phyloP scores from a whole-genome alignment of 2,113 vertebrate genomes.

The Zosterops pallidus region DNA sequence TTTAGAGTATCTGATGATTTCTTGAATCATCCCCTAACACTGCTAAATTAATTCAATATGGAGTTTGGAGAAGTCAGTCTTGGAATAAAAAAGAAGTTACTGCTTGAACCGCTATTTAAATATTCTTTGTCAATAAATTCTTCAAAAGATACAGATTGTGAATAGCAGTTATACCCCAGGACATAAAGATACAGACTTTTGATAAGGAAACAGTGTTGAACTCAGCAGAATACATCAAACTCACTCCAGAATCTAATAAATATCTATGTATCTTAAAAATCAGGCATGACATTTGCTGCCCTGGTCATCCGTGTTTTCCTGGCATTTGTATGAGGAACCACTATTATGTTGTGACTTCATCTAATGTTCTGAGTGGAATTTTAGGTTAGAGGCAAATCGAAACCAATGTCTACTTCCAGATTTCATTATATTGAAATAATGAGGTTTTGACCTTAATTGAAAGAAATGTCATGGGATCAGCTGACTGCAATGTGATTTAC shows the following conservation, averaged over 20 bases:
- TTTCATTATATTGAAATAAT: slow-evolving; percentile 15
- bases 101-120: background rate
- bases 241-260: background rate
- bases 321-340: background rate
- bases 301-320: background rate
- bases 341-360: background rate
- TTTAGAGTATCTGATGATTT: background rate
- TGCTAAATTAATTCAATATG: background rate
- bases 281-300: background rate
- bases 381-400: background rate
- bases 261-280: background rate
- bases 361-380: background rate
- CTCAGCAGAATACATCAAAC: background rate
- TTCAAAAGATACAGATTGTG: background rate
- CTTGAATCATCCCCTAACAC: background rate
- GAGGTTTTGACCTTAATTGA: slow-evolving; percentile 7
- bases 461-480: background rate
- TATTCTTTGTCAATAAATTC: background rate
- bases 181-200: background rate
- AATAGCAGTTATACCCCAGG: background rate
- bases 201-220: background rate
- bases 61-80: background rate
- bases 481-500: background rate
- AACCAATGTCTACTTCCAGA: background rate
- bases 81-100: background rate